Evolutionary conservation across 1,140 invertebrate species (phyloP), one percentile per base, ranked within the genome.

Genomic region (Liolophura sinensis): DNA sequence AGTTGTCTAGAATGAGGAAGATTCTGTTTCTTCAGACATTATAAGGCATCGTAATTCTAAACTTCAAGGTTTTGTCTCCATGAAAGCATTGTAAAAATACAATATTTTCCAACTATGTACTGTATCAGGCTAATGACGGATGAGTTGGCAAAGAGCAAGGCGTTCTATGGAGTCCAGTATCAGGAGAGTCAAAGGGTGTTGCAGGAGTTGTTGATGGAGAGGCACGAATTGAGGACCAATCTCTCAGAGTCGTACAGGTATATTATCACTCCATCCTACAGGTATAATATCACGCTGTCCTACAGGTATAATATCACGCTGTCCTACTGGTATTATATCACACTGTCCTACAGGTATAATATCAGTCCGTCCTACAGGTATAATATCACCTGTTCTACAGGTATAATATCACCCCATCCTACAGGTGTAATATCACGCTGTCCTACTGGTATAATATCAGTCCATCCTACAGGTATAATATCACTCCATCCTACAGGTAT

Each of bases 121-220:
- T 66, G 67, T 84, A 84, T 55, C 72, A 93, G 93, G 81, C 89
- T 96, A 60, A 93, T 95, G 90, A 90, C 94, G 12, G 94, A 96
- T 84, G 93, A 96, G 85, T 82, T 96, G 68, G 92, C 93, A 1
- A 87, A 89, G 64, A 93, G 92, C 88, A 94, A 95, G 82, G 91
- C 91, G 62, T 88, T 90, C 68, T 84, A 94, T 18, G 89, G 87
- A n/a, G 89, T 90, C 70, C 89, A 91, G 80, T 90, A 90, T 59
- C 89, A 89, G 56, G 91, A 92, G 76, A 85, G 93, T 25, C 90
- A 92, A 78, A 89, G 92, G 78, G 87, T 89, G 31, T 87, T 92
- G 49, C 91, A 91, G 79, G 87, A 90, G 69, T 76, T 94, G 57
- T 81, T 95, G 27, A 91, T 92, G 77, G 92, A 93, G 76, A 87